A percentile compares a stretch with the other conserved stretches of the same genome.
Conservation (phyloP, 1,140 invertebrate species). For the Forficula auricularia region DNA sequence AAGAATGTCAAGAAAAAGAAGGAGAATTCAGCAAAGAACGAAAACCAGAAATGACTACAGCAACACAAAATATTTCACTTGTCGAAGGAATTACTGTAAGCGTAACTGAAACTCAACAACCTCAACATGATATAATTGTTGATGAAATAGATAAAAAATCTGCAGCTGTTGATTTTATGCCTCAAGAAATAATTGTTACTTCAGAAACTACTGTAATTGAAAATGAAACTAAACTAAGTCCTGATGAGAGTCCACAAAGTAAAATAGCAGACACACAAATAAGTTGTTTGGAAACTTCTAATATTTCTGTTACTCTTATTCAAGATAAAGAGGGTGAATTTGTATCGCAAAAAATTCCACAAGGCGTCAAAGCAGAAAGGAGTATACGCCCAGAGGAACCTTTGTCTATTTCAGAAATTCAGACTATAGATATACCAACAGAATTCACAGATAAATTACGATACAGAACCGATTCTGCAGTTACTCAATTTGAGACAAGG, state of each 20-base stretch:
- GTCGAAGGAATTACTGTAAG: slow-evolving; percentile 39
- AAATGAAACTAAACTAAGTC: slow-evolving; percentile 33
- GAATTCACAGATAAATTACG: slow-evolving; percentile 33
- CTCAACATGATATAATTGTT: slow-evolving; percentile 32
- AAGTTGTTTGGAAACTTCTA: slow-evolving; percentile 33
- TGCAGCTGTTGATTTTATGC: slow-evolving; percentile 35
- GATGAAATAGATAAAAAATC: slow-evolving; percentile 28
- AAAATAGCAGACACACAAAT: slow-evolving; percentile 33
- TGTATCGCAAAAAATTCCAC: slow-evolving; percentile 24
- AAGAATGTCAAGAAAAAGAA: slow-evolving; percentile 40
- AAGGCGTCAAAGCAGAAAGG: slow-evolving; percentile 29
- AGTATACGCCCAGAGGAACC: slow-evolving; percentile 33
- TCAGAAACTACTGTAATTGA: slow-evolving; percentile 34
- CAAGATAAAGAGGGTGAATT: slow-evolving; percentile 40
- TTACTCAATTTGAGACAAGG: slow-evolving; percentile 26
- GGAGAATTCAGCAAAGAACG: slow-evolving; percentile 29
- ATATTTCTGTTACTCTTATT: slow-evolving; percentile 28
- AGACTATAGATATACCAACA: slow-evolving; percentile 31
- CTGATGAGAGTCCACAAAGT: slow-evolving; percentile 23
- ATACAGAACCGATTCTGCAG: slow-evolving; percentile 33
- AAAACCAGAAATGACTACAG: slow-evolving; percentile 29
- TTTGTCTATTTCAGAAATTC: slow-evolving; percentile 32
- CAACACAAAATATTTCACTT: slow-evolving; percentile 34
- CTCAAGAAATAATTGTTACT: slow-evolving; percentile 37
- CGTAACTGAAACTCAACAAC: slow-evolving; percentile 36